Conservation (phyloP, 2,113 vertebrate genomes). For the Thinocorus orbignyianus region DNA sequence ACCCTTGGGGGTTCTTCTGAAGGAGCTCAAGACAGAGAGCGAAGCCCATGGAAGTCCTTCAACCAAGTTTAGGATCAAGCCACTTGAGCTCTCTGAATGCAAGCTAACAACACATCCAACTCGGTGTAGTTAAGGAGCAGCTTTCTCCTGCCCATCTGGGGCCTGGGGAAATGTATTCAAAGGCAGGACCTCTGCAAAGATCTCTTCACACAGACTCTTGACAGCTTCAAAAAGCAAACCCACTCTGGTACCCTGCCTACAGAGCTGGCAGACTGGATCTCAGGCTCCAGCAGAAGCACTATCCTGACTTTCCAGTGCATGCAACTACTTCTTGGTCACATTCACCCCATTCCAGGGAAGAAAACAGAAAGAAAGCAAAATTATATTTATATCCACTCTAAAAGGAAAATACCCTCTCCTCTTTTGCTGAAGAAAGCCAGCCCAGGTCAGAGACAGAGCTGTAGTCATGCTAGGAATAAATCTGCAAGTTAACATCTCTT, state of each 20-base stretch:
- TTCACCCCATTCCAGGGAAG: background rate
- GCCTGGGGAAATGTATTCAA: background rate
- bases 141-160: background rate
- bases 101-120: background rate
- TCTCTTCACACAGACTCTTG: background rate
- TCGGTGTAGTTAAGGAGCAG: accelerated
- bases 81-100: background rate
- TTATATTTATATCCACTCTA: background rate
- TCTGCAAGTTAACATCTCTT: background rate
- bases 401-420: background rate
- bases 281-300: background rate
- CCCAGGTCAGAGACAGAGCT: background rate
- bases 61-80: background rate
- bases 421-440: background rate
- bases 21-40: background rate
- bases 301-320: background rate
- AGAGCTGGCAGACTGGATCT: accelerated
- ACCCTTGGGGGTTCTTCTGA: background rate
- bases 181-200: background rate
- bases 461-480: background rate
- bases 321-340: background rate
- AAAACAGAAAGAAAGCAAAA: background rate
- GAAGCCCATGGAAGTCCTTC: background rate
- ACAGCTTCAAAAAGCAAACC: background rate
- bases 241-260: background rate